A percentile compares a stretch with the other conserved stretches of the same genome.
Evolutionary conservation across 2,888 invertebrate species (phyloP).

Genomic region (Baccha elongata): DNA sequence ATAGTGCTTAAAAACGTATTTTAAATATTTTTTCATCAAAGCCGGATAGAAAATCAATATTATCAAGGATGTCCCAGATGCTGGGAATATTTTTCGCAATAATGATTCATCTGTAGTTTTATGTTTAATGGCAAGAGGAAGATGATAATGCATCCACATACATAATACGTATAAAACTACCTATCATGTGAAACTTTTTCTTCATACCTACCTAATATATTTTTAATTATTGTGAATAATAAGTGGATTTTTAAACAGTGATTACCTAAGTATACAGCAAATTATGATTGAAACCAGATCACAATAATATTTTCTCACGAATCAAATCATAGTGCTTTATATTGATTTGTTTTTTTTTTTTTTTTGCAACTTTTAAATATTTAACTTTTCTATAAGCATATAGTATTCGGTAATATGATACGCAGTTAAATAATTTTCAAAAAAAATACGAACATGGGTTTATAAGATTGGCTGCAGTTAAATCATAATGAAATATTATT

Average conservation of each 20-base stretch:
- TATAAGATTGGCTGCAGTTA: neutral
- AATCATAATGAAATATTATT: neutral
- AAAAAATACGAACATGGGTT: neutral
- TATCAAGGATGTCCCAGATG: conserved; percentile 59
- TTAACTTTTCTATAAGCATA: no score
- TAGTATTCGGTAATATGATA: no score
- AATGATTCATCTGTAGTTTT: neutral
- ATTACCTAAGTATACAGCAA: neutral
- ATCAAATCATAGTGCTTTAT: neutral
- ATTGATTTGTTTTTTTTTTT: no score
- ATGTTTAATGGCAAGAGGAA: conserved; percentile 10
- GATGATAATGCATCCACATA: conserved; percentile 12
- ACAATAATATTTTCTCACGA: neutral
- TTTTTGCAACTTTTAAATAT: no score
- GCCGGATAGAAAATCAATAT: conserved; percentile 60
- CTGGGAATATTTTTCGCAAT: conserved; percentile 28
- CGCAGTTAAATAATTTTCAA: neutral
- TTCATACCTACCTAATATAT: conserved; percentile 2
- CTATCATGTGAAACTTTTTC: neutral
- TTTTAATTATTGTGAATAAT: conserved; percentile 24
- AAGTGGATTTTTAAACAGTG: neutral
- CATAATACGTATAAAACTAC: neutral
- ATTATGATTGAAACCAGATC: no score
- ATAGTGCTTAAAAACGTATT: neutral
- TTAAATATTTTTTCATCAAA: neutral